Conservation (phyloP, 1,140 invertebrate species). For the Leptinotarsa texana region DNA sequence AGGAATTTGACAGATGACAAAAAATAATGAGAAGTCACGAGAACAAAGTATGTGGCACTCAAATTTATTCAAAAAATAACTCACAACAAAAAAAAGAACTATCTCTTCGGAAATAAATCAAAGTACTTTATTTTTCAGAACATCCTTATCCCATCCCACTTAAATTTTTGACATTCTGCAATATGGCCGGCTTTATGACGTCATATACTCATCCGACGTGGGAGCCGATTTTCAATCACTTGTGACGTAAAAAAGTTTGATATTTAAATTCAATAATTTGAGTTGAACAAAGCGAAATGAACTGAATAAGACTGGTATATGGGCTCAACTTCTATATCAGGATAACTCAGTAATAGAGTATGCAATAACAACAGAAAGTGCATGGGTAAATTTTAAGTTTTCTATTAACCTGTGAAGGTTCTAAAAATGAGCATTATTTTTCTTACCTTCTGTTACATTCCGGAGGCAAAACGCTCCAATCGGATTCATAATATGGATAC, state of each 20-base stretch:
- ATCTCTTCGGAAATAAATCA: background rate
- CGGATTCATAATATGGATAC: constrained; percentile 75
- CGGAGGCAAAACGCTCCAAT: constrained; percentile 79
- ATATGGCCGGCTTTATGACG: constrained; percentile 42
- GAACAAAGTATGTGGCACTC: background rate
- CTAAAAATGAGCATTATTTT: background rate
- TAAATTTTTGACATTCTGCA: constrained; percentile 38
- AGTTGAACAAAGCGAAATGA: too few species aligned
- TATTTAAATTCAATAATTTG: background rate
- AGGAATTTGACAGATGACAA: constrained; percentile 32
- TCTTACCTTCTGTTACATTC: constrained; percentile 79
- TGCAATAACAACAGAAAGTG: too few species aligned
- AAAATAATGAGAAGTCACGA: constrained; percentile 15
- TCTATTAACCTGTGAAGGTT: background rate
- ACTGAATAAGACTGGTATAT: too few species aligned
- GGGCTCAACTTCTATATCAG: too few species aligned
- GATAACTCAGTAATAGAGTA: too few species aligned
- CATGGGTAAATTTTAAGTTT: too few species aligned
- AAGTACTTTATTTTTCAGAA: constrained; percentile 35
- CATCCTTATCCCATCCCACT: constrained; percentile 25
- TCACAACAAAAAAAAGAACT: constrained; percentile 10
- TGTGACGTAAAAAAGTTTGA: background rate
- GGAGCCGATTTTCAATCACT: background rate
- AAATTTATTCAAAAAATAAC: background rate
- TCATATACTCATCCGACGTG: constrained; percentile 28